A percentile compares a stretch with the other conserved stretches of the same genome.
These are phyloP conservation scores for Astreopora myriophthalma DNA, from an alignment of 64 coral and sea anemone genomes.

Conservation along the genomic window DNA sequence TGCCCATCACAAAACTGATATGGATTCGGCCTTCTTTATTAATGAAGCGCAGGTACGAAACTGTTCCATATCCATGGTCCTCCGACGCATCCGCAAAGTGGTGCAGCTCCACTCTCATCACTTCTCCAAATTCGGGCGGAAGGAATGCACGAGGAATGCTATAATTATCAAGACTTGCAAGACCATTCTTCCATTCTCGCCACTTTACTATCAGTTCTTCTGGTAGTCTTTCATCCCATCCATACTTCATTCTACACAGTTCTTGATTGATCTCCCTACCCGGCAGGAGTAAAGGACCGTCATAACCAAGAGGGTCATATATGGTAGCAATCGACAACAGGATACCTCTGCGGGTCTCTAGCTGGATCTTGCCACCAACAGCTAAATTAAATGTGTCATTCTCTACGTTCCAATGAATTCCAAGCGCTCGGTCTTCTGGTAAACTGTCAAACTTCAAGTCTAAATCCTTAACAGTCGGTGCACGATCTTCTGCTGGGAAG, in stretches of 20 bases:
- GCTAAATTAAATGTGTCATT: conserved; percentile 38
- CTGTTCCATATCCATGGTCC: conserved; percentile 67
- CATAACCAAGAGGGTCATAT: conserved; percentile 72
- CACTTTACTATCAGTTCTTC: background rate
- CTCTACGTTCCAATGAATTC: conserved; percentile 72
- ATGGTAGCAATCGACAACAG: conserved; percentile 56
- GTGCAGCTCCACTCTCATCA: conserved; percentile 17
- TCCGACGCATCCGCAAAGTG: conserved; percentile 75
- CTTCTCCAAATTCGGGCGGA: background rate
- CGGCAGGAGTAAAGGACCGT: conserved; percentile 43
- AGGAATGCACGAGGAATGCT: too few relatives aligned
- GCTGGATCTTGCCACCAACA: background rate
- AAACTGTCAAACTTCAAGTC: conserved; percentile 41
- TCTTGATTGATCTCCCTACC: conserved; percentile 77
- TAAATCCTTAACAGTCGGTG: conserved; percentile 51
- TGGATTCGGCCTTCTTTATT: conserved; percentile 20
- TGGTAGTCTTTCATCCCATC: conserved; percentile 43
- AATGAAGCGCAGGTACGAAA: conserved; percentile 55
- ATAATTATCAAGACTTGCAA: too few relatives aligned
- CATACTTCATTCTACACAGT: conserved; percentile 44
- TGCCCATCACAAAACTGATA: conserved; percentile 34
- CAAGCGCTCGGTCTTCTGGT: conserved; percentile 41
- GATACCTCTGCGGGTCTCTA: conserved; percentile 57
- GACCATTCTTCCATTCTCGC: conserved; percentile 47
- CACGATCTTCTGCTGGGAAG: conserved; percentile 45